Conservation (phyloP, 2,113 vertebrate species). For the Coregonus clupeaformis region DNA sequence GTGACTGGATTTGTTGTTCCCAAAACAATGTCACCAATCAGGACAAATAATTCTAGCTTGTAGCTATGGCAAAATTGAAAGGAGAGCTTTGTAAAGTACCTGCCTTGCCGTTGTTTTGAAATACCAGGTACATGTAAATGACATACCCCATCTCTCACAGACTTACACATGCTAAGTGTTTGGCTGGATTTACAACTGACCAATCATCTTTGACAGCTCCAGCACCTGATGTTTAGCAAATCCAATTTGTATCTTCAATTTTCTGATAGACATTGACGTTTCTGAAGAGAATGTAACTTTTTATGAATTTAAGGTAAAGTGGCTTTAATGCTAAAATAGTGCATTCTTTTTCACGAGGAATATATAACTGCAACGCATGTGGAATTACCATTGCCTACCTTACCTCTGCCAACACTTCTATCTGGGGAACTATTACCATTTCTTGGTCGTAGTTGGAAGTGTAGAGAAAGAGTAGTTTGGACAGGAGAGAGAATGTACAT, state of each 20-base stretch:
- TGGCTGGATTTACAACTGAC: not conserved
- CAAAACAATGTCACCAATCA: too few relatives aligned
- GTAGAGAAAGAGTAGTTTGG: not conserved
- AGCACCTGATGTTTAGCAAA: not conserved
- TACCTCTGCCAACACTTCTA: slow-evolving; percentile 13
- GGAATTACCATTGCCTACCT: slow-evolving; percentile 20
- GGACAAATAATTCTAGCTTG: too few relatives aligned
- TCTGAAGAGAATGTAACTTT: not conserved
- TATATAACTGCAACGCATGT: slow-evolving; percentile 16
- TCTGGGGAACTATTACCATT: slow-evolving; percentile 17
- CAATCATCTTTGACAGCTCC: not conserved
- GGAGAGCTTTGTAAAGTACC: too few relatives aligned
- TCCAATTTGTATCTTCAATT: too few relatives aligned
- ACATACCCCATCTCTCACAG: too few relatives aligned
- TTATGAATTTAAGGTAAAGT: not conserved
- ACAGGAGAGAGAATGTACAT: slow-evolving; percentile 1
- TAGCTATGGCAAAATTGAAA: too few relatives aligned
- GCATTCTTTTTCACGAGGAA: not conserved
- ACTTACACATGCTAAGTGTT: too few relatives aligned
- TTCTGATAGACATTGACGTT: too few relatives aligned
- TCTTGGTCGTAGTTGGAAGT: slow-evolving; percentile 18
- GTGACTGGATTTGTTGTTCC: too few relatives aligned
- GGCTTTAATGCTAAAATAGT: too few relatives aligned
- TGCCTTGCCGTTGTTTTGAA: too few relatives aligned
- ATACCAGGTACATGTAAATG: too few relatives aligned